These are phyloP conservation scores for Sebastes trivittatus DNA, from an alignment of 2,797 vertebrate species.

Conservation along the genomic window DNA sequence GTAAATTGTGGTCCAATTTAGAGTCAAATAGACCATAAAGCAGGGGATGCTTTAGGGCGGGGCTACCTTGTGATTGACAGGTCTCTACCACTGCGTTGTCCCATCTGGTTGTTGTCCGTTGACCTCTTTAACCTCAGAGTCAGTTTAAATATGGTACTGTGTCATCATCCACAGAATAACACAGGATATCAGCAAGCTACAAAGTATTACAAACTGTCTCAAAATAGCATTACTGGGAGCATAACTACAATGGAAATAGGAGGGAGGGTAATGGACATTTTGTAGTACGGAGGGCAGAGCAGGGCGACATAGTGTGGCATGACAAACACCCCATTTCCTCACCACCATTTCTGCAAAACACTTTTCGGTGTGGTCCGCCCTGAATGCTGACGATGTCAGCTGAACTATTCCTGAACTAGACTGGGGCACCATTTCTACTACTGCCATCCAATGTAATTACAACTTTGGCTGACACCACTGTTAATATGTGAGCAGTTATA, in stretches of 20 bases:
- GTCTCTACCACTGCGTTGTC: too few relatives aligned
- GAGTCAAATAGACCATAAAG: too few relatives aligned
- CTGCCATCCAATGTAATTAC: neutral
- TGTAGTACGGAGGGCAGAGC: neutral
- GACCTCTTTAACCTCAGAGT: too few relatives aligned
- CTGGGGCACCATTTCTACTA: neutral
- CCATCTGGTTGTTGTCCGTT: too few relatives aligned
- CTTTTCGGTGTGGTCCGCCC: neutral
- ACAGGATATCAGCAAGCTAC: neutral
- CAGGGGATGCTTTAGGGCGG: too few relatives aligned
- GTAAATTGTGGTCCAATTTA: rapidly evolving
- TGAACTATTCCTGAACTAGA: neutral
- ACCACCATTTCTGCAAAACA: neutral
- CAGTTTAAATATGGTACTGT: neutral
- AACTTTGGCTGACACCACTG: neutral
- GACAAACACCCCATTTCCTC: neutral
- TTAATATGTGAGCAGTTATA: neutral
- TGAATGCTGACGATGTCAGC: neutral
- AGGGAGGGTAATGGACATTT: neutral
- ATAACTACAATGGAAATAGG: neutral
- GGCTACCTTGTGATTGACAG: too few relatives aligned
- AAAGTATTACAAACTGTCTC: neutral
- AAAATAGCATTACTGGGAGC: neutral
- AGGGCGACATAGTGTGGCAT: neutral
- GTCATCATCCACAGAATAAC: neutral